A percentile compares a stretch with the other conserved stretches of the same genome.
Evolutionary conservation across 2,888 invertebrate genomes (phyloP).

Genomic region (Rotaria magnacalcarata): DNA sequence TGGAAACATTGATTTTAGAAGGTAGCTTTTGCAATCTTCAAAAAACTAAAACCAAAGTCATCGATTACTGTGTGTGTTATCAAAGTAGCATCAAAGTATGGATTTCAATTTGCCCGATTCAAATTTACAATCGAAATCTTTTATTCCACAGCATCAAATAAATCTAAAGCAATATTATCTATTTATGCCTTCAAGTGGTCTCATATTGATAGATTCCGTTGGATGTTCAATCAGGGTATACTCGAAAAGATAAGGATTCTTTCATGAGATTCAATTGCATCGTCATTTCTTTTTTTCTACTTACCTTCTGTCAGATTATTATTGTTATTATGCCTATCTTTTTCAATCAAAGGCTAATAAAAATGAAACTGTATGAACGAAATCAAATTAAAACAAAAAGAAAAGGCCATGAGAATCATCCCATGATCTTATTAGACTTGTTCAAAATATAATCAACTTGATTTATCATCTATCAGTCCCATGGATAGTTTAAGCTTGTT

Average conservation of each 20-base stretch:
- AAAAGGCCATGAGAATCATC: background rate
- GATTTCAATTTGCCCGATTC: no score
- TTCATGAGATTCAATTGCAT: background rate
- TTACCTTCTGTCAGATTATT: slow-evolving; percentile 11
- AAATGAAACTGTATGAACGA: background rate
- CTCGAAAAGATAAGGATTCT: slow-evolving; percentile 14
- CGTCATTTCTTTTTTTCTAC: slow-evolving; percentile 16
- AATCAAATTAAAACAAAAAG: background rate
- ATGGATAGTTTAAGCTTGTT: slow-evolving; percentile 16
- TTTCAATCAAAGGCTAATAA: slow-evolving; percentile 5
- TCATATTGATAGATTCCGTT: slow-evolving; percentile 17
- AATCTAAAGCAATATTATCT: background rate
- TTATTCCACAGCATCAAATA: background rate
- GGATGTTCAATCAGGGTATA: slow-evolving; percentile 8
- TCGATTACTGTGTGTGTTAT: no score
- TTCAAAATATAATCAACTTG: background rate
- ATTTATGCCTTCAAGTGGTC: background rate
- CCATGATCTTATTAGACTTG: background rate
- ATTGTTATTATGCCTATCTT: background rate
- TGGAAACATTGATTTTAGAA: background rate
- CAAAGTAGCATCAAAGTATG: no score
- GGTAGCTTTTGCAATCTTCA: background rate
- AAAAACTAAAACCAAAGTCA: no score
- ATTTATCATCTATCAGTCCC: background rate
- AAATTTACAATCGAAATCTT: background rate